Base-by-base conservation (phyloP, 1,140 invertebrate genomes). In the Hyles euphorbiae region DNA sequence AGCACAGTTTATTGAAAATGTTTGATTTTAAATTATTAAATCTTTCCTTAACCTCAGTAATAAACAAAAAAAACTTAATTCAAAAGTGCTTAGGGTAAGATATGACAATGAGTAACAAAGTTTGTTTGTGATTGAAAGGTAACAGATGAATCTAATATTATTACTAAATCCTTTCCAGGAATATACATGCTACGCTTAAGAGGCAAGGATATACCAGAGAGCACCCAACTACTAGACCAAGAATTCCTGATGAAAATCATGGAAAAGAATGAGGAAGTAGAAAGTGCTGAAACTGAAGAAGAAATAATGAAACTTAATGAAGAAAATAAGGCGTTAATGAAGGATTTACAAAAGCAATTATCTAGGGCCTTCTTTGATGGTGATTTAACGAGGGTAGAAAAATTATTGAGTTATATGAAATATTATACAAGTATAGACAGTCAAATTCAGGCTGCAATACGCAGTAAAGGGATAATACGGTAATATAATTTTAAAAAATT, bases 181-280 rank as follows among this genome's bases (percentile, higher is more conserved):
- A 82, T 88, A 33, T 90, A 98, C 76, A 91, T 98, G 77, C 81
- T 98, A 11, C 81, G 92, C 68, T 80, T 96, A 44, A 88, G 92
- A 67, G 93, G 93, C 2, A 78, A 92, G 58, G 87, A 91, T 10
- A 92, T 97, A 69, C 89, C 93, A 5, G 94, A 96, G 87, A 92
- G 94, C 53, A 93, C 91, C 6, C 90, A 92, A 60, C 73, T 93
- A 61, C 73, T 93, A 8, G 92, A 96, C 74, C 90, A 92, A 56
- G 91, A 92, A 71, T 97, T 98, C 85, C 88, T 98, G 2, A 93
- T 95, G 91, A 90, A 93, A 79, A 94, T 98, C 57, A 96, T 98
- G 96, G 95, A 97, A 77, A 91, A 93, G 43, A 98, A 98, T 90
- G 97, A 98, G 89, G 91, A 94, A 84, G 90, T 94, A 8, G 93